Conservation (phyloP, 2,888 invertebrate genomes). For the Argyra leucocephala region DNA sequence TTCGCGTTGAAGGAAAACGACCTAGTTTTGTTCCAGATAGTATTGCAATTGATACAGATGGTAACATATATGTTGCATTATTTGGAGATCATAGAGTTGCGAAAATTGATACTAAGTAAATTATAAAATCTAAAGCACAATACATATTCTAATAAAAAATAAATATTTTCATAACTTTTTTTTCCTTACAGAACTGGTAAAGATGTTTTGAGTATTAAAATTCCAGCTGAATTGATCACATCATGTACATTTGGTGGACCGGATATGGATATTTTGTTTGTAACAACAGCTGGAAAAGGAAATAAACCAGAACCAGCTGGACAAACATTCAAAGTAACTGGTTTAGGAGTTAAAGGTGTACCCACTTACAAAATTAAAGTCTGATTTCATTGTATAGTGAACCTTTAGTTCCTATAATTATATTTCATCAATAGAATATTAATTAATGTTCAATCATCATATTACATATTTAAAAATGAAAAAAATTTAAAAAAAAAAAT, state of each 20-base stretch:
- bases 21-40: slow-evolving; percentile 54
- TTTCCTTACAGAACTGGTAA: slow-evolving; percentile 40
- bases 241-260: slow-evolving; percentile 65
- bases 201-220: slow-evolving; percentile 49
- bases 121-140: slow-evolving; percentile 35
- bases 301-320: slow-evolving; percentile 45
- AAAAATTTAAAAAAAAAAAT: background rate
- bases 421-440: too few species aligned
- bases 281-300: slow-evolving; percentile 52
- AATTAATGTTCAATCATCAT: too few species aligned
- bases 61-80: slow-evolving; percentile 68
- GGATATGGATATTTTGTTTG: slow-evolving; percentile 56
- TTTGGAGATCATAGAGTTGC: slow-evolving; percentile 55
- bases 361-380: slow-evolving; percentile 32
- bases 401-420: background rate
- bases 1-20: slow-evolving; percentile 40
- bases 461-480: background rate
- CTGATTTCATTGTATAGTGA: background rate
- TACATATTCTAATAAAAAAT: background rate
- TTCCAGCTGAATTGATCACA: slow-evolving; percentile 63
- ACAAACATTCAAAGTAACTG: slow-evolving; percentile 51
- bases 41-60: slow-evolving; percentile 70
- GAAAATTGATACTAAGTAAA: slow-evolving; percentile 40
- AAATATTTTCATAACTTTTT: background rate
- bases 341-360: slow-evolving; percentile 49